Base-by-base conservation (phyloP, 2,888 invertebrate species). In the Ryuthela nishihirai region DNA sequence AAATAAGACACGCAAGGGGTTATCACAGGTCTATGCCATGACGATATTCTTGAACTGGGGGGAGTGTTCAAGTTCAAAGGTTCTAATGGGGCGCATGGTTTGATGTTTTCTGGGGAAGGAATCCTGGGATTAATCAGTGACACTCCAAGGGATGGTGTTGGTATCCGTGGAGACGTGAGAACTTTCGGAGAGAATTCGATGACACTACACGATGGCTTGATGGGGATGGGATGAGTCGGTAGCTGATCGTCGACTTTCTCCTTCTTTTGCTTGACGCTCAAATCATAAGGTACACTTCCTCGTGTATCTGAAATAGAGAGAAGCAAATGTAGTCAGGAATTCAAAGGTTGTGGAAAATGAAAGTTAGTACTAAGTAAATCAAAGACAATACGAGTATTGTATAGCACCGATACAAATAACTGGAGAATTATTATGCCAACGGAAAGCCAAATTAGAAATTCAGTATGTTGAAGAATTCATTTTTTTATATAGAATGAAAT, bases 201-300 rank as follows among this genome's bases (percentile, higher is more conserved):
- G 18, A 50, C 49, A 26, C 46, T 20, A n/a, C n/a, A n/a, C n/a
- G n/a, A n/a, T n/a, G n/a, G n/a, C n/a, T n/a, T n/a, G 59, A 44
- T 10, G 47, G 35, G 18, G 47, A 47, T n/a, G 26, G 39, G 1
- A 15, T 40, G 26, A 25, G 18, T n/a, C 12, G 42, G 29, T 36
- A 50, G 34, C 15, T 45, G 49, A 47, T n/a, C 20, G 3, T 5
- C 15, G 36, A 40, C 40, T 17, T 32, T 7, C 15, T 45, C 32
- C n/a, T 10, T 34, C 20, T 44, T 49, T 24, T 46, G 20, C 26
- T 56, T 62, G 3, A 40, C 34, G 26, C 55, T 62, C 23, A 56
- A 43, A 34, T 62, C 56, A 35, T 20, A 62, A n/a, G 62, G 62
- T n/a, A n/a, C n/a, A n/a, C n/a, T n/a, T 15, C 52, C 53, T 35